Percentiles rank a stretch among this genome's conserved stretches.
phyloP scores from a whole-genome alignment of 2,888 invertebrate species.

The Polietes domitor region DNA sequence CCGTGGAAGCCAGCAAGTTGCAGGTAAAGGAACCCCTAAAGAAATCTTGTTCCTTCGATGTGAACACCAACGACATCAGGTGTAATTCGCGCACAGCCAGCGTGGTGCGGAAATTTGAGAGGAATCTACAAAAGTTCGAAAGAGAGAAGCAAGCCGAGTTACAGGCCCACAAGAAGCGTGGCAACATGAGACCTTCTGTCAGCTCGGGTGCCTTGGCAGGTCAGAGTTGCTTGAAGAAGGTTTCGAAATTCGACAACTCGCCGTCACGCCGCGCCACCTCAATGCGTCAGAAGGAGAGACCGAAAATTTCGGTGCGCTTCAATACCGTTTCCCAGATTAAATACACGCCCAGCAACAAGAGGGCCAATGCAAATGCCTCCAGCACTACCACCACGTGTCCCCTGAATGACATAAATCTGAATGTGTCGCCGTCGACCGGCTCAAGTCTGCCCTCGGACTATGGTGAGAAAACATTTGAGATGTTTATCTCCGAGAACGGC shows the following conservation, averaged over 20 bases:
- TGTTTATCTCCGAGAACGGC: constrained; percentile 84
- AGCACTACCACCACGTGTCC: constrained; percentile 67
- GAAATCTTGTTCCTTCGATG: constrained; percentile 76
- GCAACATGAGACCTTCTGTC: constrained; percentile 78
- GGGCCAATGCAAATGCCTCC: constrained; percentile 56
- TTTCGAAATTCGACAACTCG: constrained; percentile 80
- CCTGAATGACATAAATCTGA: constrained; percentile 71
- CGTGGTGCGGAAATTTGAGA: constrained; percentile 80
- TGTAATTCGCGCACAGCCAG: constrained; percentile 77
- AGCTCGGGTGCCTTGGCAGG: constrained; percentile 78
- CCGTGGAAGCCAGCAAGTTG: constrained; percentile 66
- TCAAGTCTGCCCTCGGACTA: constrained; percentile 76
- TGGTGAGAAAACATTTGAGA: constrained; percentile 84
- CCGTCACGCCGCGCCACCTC: constrained; percentile 86
- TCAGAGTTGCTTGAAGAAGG: constrained; percentile 78
- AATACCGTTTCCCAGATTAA: constrained; percentile 80
- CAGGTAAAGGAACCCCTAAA: constrained; percentile 68
- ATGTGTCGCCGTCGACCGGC: constrained; percentile 63
- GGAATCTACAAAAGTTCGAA: constrained; percentile 85
- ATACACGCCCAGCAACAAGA: constrained; percentile 77
- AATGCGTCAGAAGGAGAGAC: constrained; percentile 82
- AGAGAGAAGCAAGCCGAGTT: constrained; percentile 82
- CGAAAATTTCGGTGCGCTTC: constrained; percentile 80
- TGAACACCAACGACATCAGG: constrained; percentile 72
- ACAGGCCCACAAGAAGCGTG: constrained; percentile 65